Conservation (phyloP, 2,797 vertebrate genomes). For the Crenichthys baileyi region DNA sequence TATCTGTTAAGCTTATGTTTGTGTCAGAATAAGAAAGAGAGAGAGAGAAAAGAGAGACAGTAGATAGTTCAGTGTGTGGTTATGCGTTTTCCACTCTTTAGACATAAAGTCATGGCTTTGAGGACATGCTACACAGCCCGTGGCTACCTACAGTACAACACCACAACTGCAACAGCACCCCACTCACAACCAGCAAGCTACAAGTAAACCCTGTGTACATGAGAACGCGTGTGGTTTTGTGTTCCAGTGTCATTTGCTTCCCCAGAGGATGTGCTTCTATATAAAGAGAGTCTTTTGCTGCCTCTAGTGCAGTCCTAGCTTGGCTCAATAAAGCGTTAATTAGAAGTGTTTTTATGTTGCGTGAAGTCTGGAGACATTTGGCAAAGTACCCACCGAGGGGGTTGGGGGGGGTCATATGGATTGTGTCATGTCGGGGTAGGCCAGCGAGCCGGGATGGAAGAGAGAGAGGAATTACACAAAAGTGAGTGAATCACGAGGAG, state of each 20-base stretch:
- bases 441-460: conserved; percentile 54
- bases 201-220: conserved; percentile 80
- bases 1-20: conserved; percentile 61
- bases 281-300: conserved; percentile 60
- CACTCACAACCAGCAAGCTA: conserved; percentile 78
- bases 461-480: conserved; percentile 56
- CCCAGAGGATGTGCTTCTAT: conserved; percentile 75
- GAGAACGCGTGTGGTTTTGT: conserved; percentile 53
- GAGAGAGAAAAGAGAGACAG: conserved; percentile 40
- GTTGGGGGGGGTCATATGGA: background rate
- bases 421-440: conserved; percentile 17
- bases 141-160: conserved; percentile 76
- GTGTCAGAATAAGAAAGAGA: conserved; percentile 69
- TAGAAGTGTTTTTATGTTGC: conserved; percentile 74
- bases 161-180: conserved; percentile 75
- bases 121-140: conserved; percentile 83
- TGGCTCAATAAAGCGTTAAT: conserved; percentile 83
- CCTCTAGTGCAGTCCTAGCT: conserved; percentile 75
- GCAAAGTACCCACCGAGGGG: conserved; percentile 78
- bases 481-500: conserved; percentile 48
- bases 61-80: conserved; percentile 68
- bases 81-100: conserved; percentile 68
- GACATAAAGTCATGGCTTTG: conserved; percentile 82
- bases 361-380: conserved; percentile 80
- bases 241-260: conserved; percentile 67